Evolutionary conservation across 2,797 vertebrate genomes (phyloP).

Genomic region (Platalea minor): DNA sequence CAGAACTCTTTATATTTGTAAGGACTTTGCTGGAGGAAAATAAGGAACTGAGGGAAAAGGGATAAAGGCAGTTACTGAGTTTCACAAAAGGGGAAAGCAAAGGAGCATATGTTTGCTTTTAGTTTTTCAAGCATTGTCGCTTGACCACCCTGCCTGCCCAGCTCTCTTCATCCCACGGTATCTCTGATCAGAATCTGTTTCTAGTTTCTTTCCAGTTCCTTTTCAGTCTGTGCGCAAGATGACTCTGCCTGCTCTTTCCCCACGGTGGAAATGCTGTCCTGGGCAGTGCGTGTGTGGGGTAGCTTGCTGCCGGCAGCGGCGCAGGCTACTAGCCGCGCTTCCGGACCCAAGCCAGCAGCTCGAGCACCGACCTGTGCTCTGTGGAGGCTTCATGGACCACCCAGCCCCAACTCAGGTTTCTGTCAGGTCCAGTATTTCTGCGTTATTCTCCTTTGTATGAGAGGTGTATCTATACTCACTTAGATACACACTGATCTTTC

Average conservation of each 20-base stretch:
- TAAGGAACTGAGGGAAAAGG: background rate
- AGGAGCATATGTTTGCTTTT: background rate
- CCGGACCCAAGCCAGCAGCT: background rate
- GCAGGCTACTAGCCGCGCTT: fast-evolving
- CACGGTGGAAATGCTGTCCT: background rate
- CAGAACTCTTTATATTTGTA: background rate
- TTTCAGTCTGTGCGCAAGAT: fast-evolving
- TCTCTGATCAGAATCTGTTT: background rate
- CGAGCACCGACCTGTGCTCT: background rate
- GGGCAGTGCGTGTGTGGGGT: background rate
- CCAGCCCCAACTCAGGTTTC: background rate
- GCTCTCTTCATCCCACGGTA: background rate
- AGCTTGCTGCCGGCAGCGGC: fast-evolving
- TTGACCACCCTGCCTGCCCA: background rate
- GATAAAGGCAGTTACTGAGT: background rate
- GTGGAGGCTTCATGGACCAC: background rate
- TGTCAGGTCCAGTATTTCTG: background rate
- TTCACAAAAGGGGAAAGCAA: background rate
- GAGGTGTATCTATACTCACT: background rate
- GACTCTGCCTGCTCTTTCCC: background rate
- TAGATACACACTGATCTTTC: fast-evolving
- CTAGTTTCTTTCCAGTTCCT: background rate
- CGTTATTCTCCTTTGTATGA: background rate
- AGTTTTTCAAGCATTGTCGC: background rate
- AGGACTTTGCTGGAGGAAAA: background rate